Evolutionary conservation across 2,797 vertebrate species (phyloP).

Genomic region (Onychomys leucogaster): DNA sequence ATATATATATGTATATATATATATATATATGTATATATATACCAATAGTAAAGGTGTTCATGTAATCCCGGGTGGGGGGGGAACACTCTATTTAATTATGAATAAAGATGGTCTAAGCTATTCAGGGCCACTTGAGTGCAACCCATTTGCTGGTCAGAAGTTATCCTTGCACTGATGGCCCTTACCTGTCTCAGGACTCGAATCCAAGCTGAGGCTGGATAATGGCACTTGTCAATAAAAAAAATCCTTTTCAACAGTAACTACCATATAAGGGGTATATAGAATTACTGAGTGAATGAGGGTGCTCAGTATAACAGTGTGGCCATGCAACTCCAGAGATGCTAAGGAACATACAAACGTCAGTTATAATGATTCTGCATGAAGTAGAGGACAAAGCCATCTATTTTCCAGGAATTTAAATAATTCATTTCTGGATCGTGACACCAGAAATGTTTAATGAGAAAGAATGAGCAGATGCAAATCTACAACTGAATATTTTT

Average conservation of each 20-base stretch:
- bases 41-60: too few relatives aligned
- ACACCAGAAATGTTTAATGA: not conserved
- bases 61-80: too few relatives aligned
- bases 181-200: too few relatives aligned
- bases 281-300: not conserved
- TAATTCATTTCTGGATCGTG: not conserved
- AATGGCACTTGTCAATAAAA: not conserved
- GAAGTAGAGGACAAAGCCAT: not conserved
- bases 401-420: not conserved
- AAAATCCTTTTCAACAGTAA: not conserved
- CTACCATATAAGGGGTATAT: not conserved
- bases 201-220: too few relatives aligned
- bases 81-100: too few relatives aligned
- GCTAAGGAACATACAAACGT: not conserved
- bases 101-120: too few relatives aligned
- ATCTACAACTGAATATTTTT: not conserved
- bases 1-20: too few relatives aligned
- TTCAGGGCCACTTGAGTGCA: too few relatives aligned
- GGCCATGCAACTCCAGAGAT: not conserved
- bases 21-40: too few relatives aligned
- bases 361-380: not conserved
- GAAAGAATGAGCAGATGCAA: not conserved
- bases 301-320: not conserved
- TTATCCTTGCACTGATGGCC: too few relatives aligned
- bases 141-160: too few relatives aligned